Conservation (phyloP, 2,113 vertebrate species). For the Thymallus thymallus region DNA sequence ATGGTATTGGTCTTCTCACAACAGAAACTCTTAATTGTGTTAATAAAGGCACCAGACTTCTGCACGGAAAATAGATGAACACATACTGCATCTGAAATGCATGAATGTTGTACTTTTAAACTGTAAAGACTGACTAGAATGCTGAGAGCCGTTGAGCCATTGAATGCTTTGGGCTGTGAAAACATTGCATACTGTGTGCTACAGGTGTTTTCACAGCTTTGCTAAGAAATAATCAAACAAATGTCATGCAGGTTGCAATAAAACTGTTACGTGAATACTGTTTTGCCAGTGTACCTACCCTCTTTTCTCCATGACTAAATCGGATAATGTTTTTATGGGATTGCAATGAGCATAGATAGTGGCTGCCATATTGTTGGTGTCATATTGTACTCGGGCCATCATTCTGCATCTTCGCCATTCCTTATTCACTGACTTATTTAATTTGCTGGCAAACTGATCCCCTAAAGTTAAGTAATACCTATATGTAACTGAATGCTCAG, state of each 20-base stretch:
- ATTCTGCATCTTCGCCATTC: too few relatives aligned
- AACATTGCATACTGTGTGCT: not conserved
- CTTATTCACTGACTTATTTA: not conserved
- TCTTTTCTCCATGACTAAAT: too few relatives aligned
- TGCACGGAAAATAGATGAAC: not conserved
- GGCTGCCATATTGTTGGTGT: too few relatives aligned
- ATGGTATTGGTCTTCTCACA: not conserved
- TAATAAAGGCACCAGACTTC: not conserved
- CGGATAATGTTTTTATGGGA: too few relatives aligned
- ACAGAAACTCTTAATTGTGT: not conserved
- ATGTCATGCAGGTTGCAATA: not conserved
- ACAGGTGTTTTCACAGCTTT: not conserved
- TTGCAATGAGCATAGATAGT: too few relatives aligned
- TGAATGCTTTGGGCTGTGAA: not conserved
- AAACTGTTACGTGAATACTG: too few relatives aligned
- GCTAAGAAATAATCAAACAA: not conserved
- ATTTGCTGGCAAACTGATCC: not conserved
- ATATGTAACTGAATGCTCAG: constrained; percentile 1
- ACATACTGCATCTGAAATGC: not conserved
- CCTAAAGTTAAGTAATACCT: not conserved
- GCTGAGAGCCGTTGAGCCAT: not conserved
- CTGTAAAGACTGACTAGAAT: not conserved
- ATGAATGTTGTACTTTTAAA: not conserved
- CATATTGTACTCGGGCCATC: too few relatives aligned
- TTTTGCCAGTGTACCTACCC: too few relatives aligned